Conservation (phyloP, 2,888 invertebrate genomes). For the Scaptomyza tumidula region DNA sequence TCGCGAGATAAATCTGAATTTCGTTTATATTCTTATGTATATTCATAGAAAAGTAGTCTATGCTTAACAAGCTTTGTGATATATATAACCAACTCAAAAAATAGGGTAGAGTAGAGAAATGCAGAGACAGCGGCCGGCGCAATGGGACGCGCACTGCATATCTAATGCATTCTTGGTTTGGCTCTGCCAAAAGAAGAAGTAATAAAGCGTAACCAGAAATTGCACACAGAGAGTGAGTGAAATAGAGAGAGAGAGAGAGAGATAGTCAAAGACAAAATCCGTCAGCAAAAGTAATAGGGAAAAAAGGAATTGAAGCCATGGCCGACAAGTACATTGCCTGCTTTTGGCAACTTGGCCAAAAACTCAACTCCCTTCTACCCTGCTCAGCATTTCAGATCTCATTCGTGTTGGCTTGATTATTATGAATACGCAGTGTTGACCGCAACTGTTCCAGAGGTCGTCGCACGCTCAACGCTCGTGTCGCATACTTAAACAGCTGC, state of each 20-base stretch:
- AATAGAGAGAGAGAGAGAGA: neutral
- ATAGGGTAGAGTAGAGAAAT: slow-evolving; percentile 9
- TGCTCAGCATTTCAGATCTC: slow-evolving; percentile 6
- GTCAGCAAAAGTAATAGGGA: slow-evolving; percentile 70
- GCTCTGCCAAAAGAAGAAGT: slow-evolving; percentile 54
- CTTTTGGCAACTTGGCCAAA: slow-evolving; percentile 24
- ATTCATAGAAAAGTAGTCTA: neutral
- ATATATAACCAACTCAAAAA: neutral
- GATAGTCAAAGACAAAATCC: slow-evolving; percentile 65
- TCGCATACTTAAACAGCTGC: slow-evolving; percentile 67
- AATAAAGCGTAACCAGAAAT: slow-evolving; percentile 70
- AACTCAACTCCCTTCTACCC: slow-evolving; percentile 1
- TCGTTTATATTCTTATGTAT: neutral
- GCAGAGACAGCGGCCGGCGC: slow-evolving; percentile 38
- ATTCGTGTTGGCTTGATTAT: slow-evolving; percentile 58
- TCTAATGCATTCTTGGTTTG: slow-evolving; percentile 52
- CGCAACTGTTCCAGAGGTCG: slow-evolving; percentile 57
- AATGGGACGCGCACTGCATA: slow-evolving; percentile 65
- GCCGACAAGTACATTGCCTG: slow-evolving; percentile 39
- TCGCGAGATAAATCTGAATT: too few species aligned
- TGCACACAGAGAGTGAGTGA: neutral
- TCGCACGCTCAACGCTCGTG: slow-evolving; percentile 57
- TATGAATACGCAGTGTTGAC: slow-evolving; percentile 73
- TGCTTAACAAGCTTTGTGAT: neutral
- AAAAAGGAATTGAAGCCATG: slow-evolving; percentile 46